Base-by-base conservation (phyloP, 2,888 invertebrate genomes). In the Cordilura impudica region DNA sequence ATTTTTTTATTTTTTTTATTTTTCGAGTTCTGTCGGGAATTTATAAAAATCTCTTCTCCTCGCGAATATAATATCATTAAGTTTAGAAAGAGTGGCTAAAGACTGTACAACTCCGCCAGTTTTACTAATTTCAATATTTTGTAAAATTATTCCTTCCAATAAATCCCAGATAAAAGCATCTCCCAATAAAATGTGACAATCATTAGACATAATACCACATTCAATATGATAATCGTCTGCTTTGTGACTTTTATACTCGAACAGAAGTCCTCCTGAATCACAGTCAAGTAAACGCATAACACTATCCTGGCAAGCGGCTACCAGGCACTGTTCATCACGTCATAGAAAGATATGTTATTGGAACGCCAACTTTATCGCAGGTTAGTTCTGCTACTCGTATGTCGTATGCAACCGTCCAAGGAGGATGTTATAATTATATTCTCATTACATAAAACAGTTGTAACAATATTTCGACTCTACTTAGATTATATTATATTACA, bases 271-370 rank as follows among this genome's bases (percentile, higher is more conserved):
- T 8, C 97, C 97, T 6, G 93, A 93, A 76, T 93, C 93, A 90
- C 97, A 98, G 88, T 99, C 99, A 83, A 99, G 92, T 60, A 99
- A 91, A 85, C 95, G 93, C 1, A 99, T 91, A 0, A 93, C 92
- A 83, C 93, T 94, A 88, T 98, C 97, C 5, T 96, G 93, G 83
- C 97, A 95, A 83, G 97, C 95, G 1, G 94, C 92, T 16, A 99
- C 91, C 77, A 96, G 91, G 87, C 99, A 99, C 39, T 98, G 98
- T 0, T 96, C 96, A 89, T 99, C 99, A 83, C 95, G 98, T 98
- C 83, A 98, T 93, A 78, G 92, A 93, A 0, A 95, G 94, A 86
- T 93, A 95, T 0, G 97, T 97, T 2, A 87, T 78, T 2, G 98
- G 91, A 81, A 94, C 95, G 81, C 97, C 97, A 61, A 98, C 92